Evolutionary conservation across 2,113 vertebrate species (phyloP).

Genomic region (Forbesichthys papilliferus): DNA sequence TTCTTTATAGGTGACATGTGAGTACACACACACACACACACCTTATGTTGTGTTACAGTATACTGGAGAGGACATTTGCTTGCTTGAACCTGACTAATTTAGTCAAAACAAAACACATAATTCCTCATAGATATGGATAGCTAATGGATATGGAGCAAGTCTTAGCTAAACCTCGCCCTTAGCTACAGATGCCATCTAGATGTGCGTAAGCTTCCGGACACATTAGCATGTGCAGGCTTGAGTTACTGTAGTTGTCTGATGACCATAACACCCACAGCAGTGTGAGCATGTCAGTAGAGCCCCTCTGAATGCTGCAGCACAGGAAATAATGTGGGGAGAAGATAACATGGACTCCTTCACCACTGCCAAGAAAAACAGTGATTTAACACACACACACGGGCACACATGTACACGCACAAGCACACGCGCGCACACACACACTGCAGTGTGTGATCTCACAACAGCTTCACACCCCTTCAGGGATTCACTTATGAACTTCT

Average conservation of each 20-base stretch:
- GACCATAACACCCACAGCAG: not conserved
- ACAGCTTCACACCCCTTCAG: not conserved
- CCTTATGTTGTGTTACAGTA: not conserved
- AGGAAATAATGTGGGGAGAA: constrained; percentile 18
- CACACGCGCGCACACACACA: not conserved
- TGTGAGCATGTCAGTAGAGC: constrained; percentile 2
- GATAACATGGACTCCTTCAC: not conserved
- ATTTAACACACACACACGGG: constrained; percentile 2
- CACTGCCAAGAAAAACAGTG: constrained; percentile 21
- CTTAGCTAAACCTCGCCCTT: not conserved
- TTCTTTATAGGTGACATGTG: not conserved
- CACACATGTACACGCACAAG: not conserved
- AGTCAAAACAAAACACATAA: not conserved
- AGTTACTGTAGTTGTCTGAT: not conserved
- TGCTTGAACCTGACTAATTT: too few species aligned
- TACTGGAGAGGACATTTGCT: not conserved
- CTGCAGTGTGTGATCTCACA: not conserved
- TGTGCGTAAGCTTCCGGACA: not conserved
- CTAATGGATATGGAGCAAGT: not conserved
- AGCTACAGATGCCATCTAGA: not conserved
- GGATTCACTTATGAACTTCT: not conserved
- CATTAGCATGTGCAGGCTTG: not conserved
- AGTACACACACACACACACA: constrained; percentile 9
- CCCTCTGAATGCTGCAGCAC: constrained; percentile 17
- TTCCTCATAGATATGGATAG: not conserved